Evolutionary conservation across 2,888 invertebrate genomes (phyloP), one percentile per base, ranked within the genome.

Genomic region (Napeogenes sylphis): DNA sequence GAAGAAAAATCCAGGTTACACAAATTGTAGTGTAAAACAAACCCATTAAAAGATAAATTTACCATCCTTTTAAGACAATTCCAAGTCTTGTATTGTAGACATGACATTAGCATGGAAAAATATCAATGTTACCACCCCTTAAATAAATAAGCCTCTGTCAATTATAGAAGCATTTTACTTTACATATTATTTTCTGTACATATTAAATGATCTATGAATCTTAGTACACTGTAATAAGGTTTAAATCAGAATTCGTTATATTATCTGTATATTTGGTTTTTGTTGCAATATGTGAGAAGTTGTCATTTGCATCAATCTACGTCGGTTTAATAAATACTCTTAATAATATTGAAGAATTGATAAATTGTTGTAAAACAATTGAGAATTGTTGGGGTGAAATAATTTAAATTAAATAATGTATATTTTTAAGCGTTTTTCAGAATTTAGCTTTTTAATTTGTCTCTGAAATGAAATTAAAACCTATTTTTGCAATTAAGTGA

Each of bases 251-350:
- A 54, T 8, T 8, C 0, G 51, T 54, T 32, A 3, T 4, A n/a
- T 42, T 30, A 33, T 71, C 65, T 45, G 61, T 68, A 68, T 54
- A 21, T 33, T 13, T 57, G 67, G 61, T 63, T 51, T 62, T 45
- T 68, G 69, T 71, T 69, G 68, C 69, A 71, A 70, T 72, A 71
- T 75, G 73, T 75, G 78, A 78, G 81, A 73, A 79, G 76, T 80
- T 87, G 88, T 87, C 87, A 82, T 86, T 85, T 86, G 83, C 88
- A 88, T 87, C 80, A 82, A 84, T 87, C 84, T 78, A 77, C 77
- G 85, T 85, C 85, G 79, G 75, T 81, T 84, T 83, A 83, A 79
- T 76, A 81, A 79, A 85, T 86, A 65, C 78, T 69, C 57, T 62
- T 53, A 47, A 47, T 21, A 45, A 35, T 47, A 12, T 38, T 51